A percentile compares a stretch with the other conserved stretches of the same genome.
Conservation (phyloP, 2,797 vertebrate species). For the Xyrichtys novacula region DNA sequence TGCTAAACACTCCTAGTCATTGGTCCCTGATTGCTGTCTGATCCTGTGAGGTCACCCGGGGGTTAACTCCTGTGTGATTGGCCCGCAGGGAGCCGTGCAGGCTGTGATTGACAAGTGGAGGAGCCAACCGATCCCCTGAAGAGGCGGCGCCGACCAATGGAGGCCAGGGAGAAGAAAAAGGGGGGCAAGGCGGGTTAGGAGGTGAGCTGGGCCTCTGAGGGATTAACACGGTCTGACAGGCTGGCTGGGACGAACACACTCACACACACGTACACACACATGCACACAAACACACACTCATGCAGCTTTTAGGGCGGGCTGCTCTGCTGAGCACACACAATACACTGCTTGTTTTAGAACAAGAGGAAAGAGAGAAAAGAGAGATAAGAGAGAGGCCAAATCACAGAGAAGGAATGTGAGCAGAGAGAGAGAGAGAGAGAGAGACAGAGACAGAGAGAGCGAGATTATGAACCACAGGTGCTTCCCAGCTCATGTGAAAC, state of each 20-base stretch:
- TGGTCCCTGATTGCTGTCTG: slow-evolving; percentile 64
- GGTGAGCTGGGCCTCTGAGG: slow-evolving; percentile 66
- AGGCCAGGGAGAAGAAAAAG: not conserved
- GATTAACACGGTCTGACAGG: slow-evolving; percentile 80
- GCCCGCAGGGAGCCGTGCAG: slow-evolving; percentile 3
- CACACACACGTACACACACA: slow-evolving; percentile 12
- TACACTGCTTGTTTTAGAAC: slow-evolving; percentile 79
- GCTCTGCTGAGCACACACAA: slow-evolving; percentile 81
- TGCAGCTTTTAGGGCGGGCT: slow-evolving; percentile 63
- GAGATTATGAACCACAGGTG: slow-evolving; percentile 67
- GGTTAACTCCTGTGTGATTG: slow-evolving; percentile 49
- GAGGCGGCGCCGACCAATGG: slow-evolving; percentile 37
- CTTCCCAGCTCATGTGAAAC: slow-evolving; percentile 45
- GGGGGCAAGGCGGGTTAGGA: slow-evolving; percentile 21
- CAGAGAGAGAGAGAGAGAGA: slow-evolving; percentile 21
- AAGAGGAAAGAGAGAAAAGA: slow-evolving; percentile 72
- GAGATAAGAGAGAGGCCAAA: slow-evolving; percentile 75
- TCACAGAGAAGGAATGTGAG: slow-evolving; percentile 71
- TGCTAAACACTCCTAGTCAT: slow-evolving; percentile 54
- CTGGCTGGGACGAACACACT: slow-evolving; percentile 69
- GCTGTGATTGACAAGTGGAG: slow-evolving; percentile 53
- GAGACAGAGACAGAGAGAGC: slow-evolving; percentile 15
- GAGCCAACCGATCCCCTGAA: slow-evolving; percentile 50
- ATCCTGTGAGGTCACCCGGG: slow-evolving; percentile 67
- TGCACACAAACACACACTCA: slow-evolving; percentile 17